These are phyloP conservation scores for Stratiolaelaps scimitus DNA, from an alignment of 1,140 invertebrate species.

Conservation along the genomic window DNA sequence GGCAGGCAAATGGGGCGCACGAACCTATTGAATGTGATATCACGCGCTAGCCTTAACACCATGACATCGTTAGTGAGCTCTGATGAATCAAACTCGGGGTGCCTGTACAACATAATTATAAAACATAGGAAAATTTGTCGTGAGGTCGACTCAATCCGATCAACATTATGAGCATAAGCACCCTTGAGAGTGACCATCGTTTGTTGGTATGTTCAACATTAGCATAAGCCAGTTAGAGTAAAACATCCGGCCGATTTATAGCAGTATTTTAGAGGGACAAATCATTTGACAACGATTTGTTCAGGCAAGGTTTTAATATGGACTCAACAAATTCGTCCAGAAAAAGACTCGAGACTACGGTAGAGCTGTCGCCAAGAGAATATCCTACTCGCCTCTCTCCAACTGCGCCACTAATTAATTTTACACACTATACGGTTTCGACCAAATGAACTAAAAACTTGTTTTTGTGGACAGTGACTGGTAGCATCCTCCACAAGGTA, in stretches of 20 bases:
- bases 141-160: neutral
- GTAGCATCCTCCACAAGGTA: too few species aligned
- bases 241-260: neutral
- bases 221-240: neutral
- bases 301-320: too few species aligned
- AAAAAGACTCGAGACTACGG: too few species aligned
- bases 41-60: conserved; percentile 3
- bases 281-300: neutral
- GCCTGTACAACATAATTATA: neutral
- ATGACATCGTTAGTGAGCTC: conserved; percentile 3
- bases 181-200: neutral
- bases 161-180: neutral
- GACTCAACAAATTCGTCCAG: too few species aligned
- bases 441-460: too few species aligned
- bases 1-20: conserved; percentile 16
- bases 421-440: too few species aligned
- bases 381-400: too few species aligned
- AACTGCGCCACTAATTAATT: too few species aligned
- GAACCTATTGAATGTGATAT: neutral
- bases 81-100: neutral
- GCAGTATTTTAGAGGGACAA: neutral
- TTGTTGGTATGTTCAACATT: neutral
- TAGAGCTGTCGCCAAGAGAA: too few species aligned
- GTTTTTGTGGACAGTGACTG: too few species aligned
- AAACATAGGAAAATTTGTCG: neutral